A percentile compares a stretch with the other conserved stretches of the same genome.
Evolutionary conservation across 2,113 vertebrate species (phyloP).

Genomic region (Henicopernis longicauda): DNA sequence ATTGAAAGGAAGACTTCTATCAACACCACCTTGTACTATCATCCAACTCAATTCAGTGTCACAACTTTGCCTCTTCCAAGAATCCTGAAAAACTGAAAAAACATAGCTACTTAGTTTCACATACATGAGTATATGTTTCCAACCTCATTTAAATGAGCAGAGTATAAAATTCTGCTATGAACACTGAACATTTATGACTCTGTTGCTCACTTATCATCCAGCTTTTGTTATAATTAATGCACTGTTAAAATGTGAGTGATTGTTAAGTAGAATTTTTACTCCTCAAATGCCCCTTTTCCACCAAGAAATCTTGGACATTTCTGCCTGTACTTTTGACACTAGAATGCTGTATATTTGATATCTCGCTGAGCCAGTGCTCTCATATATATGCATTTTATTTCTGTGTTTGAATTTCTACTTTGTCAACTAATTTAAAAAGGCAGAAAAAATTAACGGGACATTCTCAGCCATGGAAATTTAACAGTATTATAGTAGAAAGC

Average conservation of each 20-base stretch:
- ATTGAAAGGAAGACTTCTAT: constrained; percentile 61
- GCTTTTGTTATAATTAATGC: constrained; percentile 69
- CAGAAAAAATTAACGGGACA: constrained; percentile 61
- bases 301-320: constrained; percentile 68
- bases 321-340: constrained; percentile 70
- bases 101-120: constrained; percentile 75
- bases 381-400: constrained; percentile 73
- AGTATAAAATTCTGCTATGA: constrained; percentile 61
- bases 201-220: constrained; percentile 61
- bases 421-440: constrained; percentile 72
- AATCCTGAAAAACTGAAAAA: constrained; percentile 71
- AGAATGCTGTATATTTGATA: constrained; percentile 74
- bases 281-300: constrained; percentile 60
- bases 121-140: constrained; percentile 74
- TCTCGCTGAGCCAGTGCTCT: constrained; percentile 72
- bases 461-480: constrained; percentile 71
- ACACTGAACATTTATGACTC: constrained; percentile 62
- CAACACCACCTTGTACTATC: constrained; percentile 61
- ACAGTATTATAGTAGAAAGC: constrained; percentile 72
- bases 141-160: constrained; percentile 63
- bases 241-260: constrained; percentile 71
- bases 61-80: constrained; percentile 77
- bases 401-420: constrained; percentile 76
- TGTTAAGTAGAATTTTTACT: constrained; percentile 68
- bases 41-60: constrained; percentile 67